Percentiles rank a stretch among this genome's conserved stretches.
These are phyloP conservation scores for Sisyra terminalis DNA, from an alignment of 2,888 invertebrate genomes.

Conservation along the genomic window DNA sequence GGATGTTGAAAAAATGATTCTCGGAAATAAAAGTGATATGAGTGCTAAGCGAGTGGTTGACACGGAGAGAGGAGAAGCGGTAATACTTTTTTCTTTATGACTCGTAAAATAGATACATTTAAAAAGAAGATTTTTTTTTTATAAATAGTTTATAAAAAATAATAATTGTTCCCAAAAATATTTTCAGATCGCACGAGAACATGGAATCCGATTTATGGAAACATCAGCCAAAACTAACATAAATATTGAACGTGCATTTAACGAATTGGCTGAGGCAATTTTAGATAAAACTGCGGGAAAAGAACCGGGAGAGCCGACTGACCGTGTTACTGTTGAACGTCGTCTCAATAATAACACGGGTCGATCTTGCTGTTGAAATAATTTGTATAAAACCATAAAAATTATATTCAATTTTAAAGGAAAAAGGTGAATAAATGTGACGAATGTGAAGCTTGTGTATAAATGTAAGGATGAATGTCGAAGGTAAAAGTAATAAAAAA, in stretches of 20 bases:
- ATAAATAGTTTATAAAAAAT: too few relatives aligned
- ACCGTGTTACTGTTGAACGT: constrained; percentile 56
- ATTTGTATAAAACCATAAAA: not conserved
- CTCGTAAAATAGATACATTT: not conserved
- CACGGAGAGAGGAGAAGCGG: constrained; percentile 84
- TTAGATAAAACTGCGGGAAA: constrained; percentile 77
- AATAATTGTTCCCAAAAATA: too few relatives aligned
- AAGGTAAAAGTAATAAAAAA: too few relatives aligned
- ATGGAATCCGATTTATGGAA: constrained; percentile 93
- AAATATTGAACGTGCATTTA: constrained; percentile 92
- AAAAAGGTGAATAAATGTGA: too few relatives aligned
- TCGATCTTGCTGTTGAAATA: constrained; percentile 35
- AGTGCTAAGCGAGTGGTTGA: constrained; percentile 85
- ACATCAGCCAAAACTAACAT: constrained; percentile 95
- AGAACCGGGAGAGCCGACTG: constrained; percentile 60
- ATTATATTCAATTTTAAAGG: not conserved
- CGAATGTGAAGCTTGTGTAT: too few relatives aligned
- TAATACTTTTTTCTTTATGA: constrained; percentile 32
- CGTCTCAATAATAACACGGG: constrained; percentile 45
- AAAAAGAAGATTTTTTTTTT: constrained; percentile 6
- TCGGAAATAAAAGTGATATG: constrained; percentile 98
- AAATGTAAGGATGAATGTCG: too few relatives aligned
- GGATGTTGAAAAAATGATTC: constrained; percentile 97
- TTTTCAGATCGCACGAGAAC: constrained; percentile 82
- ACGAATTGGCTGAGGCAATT: constrained; percentile 87